Evolutionary conservation across 2,888 invertebrate genomes (phyloP).

Genomic region (Cephus spinipes): DNA sequence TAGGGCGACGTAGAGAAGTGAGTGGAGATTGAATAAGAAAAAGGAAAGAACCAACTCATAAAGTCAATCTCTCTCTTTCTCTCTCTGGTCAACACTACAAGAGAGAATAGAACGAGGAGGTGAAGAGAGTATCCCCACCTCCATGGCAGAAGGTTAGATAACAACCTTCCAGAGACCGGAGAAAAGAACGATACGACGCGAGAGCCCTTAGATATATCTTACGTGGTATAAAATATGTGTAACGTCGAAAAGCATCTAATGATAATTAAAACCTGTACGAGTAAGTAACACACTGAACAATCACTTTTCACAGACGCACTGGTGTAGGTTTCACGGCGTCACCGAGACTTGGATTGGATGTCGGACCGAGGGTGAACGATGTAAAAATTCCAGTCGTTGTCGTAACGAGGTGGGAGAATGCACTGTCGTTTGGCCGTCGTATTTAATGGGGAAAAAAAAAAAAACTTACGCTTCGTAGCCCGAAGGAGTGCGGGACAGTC

Average conservation of each 20-base stretch:
- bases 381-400: background rate
- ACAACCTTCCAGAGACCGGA: slow-evolving; percentile 32
- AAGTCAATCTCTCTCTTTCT: background rate
- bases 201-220: background rate
- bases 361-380: background rate
- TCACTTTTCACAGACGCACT: background rate
- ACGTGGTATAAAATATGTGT: background rate
- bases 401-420: slow-evolving; percentile 5
- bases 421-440: background rate
- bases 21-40: background rate
- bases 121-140: background rate
- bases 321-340: background rate
- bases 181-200: slow-evolving; percentile 17
- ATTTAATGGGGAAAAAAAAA: background rate
- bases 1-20: background rate
- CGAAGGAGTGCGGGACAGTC: slow-evolving; percentile 22
- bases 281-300: background rate
- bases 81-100: slow-evolving; percentile 10
- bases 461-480: slow-evolving; percentile 5
- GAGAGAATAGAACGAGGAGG: slow-evolving; percentile 9
- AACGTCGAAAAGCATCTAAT: background rate
- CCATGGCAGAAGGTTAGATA: slow-evolving; percentile 41
- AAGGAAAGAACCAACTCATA: background rate
- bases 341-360: background rate
- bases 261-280: background rate